A percentile compares a stretch with the other conserved stretches of the same genome.
Evolutionary conservation across 2,113 vertebrate genomes (phyloP).

Genomic region (Oryzias javanicus): DNA sequence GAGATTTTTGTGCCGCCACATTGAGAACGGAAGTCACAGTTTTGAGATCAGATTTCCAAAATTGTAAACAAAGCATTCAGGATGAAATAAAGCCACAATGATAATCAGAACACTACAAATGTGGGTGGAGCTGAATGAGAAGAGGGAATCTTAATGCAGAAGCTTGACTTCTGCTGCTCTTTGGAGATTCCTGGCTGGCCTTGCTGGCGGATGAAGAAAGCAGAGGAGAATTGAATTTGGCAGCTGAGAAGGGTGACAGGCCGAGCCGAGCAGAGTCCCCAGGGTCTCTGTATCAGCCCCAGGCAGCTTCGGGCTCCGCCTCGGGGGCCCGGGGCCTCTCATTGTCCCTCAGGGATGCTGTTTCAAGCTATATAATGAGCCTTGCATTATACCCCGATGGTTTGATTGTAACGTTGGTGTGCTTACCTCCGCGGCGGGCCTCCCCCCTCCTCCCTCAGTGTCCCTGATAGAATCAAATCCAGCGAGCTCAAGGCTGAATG

Average conservation of each 20-base stretch:
- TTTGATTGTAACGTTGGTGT: constrained; percentile 35
- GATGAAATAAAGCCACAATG: too few relatives aligned
- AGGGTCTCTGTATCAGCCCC: constrained; percentile 86
- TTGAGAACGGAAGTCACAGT: too few relatives aligned
- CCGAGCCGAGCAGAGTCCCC: constrained; percentile 50
- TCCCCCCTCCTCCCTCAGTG: constrained; percentile 12
- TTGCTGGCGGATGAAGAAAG: constrained; percentile 11
- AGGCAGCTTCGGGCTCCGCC: constrained; percentile 76
- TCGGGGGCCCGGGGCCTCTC: constrained; percentile 79
- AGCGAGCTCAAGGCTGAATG: constrained; percentile 4
- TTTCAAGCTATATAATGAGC: constrained; percentile 89
- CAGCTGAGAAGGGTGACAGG: constrained; percentile 53
- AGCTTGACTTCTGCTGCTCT: background rate
- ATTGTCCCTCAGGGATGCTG: constrained; percentile 82
- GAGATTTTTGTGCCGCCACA: too few relatives aligned
- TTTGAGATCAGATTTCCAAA: too few relatives aligned
- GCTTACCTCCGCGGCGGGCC: constrained; percentile 20
- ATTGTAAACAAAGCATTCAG: too few relatives aligned
- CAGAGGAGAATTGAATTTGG: constrained; percentile 37
- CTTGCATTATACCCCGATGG: constrained; percentile 48
- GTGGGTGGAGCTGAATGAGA: too few relatives aligned
- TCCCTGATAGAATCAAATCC: constrained; percentile 20
- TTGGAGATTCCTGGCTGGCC: background rate
- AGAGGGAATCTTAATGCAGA: too few relatives aligned
- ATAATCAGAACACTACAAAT: too few relatives aligned